phyloP scores from a whole-genome alignment of 92 coral and sea anemone genomes.

The Porites rus region DNA sequence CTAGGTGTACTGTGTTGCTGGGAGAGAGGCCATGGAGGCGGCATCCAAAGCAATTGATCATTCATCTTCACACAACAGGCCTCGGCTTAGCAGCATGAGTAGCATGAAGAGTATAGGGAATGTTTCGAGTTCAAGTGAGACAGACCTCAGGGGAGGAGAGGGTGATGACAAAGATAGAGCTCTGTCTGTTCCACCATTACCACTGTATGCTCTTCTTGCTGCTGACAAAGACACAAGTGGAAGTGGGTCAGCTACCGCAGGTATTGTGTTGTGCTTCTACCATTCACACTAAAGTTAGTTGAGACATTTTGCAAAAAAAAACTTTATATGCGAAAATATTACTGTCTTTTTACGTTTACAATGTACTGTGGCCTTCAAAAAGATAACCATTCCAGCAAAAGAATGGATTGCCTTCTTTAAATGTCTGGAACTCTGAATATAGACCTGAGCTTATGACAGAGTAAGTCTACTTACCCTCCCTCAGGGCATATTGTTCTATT shows the following conservation, averaged over 20 bases:
- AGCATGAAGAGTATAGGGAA: slow-evolving; percentile 85
- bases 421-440: no score
- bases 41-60: slow-evolving; percentile 72
- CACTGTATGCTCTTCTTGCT: slow-evolving; percentile 89
- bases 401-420: no score
- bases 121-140: slow-evolving; percentile 65
- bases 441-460: no score
- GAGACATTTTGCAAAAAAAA: no score
- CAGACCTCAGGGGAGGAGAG: slow-evolving; percentile 64
- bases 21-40: slow-evolving; percentile 84
- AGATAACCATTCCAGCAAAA: no score
- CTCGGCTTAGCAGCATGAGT: slow-evolving; percentile 85
- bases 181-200: slow-evolving; percentile 90
- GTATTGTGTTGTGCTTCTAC: neutral
- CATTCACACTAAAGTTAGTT: neutral
- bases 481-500: no score
- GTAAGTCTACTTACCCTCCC: no score
- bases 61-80: slow-evolving; percentile 70
- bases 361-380: no score
- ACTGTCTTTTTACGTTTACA: no score
- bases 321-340: no score
- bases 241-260: slow-evolving; percentile 55
- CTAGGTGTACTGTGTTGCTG: slow-evolving; percentile 96
- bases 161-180: slow-evolving; percentile 72
- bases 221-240: slow-evolving; percentile 93